phyloP scores from a whole-genome alignment of 2,888 invertebrate genomes.

The Tillus elongatus region DNA sequence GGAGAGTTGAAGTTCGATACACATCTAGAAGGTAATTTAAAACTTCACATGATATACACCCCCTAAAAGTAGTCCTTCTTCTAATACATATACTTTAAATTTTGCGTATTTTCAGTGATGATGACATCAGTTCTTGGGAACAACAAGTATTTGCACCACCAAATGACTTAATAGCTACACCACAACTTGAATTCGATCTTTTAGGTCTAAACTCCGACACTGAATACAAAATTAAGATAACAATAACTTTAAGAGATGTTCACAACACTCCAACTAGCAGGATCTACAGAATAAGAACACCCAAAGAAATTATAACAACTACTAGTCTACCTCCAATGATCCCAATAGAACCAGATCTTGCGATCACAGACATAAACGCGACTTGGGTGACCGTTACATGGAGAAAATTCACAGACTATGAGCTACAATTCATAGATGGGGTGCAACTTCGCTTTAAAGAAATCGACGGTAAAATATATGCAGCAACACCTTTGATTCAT shows the following conservation, averaged over 20 bases:
- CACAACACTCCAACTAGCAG: conserved; percentile 70
- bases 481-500: conserved; percentile 77
- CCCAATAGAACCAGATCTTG: conserved; percentile 63
- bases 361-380: conserved; percentile 65
- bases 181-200: conserved; percentile 76
- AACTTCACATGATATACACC: conserved; percentile 37
- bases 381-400: conserved; percentile 71
- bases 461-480: conserved; percentile 71
- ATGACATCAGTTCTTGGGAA: conserved; percentile 67
- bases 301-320: conserved; percentile 44
- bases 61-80: neutral
- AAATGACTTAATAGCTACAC: conserved; percentile 74
- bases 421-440: conserved; percentile 77
- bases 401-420: conserved; percentile 73
- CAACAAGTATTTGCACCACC: conserved; percentile 81
- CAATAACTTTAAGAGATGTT: conserved; percentile 66
- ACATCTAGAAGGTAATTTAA: conserved; percentile 59
- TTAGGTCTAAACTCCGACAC: conserved; percentile 69
- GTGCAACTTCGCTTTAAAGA: conserved; percentile 80
- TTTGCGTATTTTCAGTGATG: conserved; percentile 32
- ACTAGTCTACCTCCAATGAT: conserved; percentile 52
- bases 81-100: neutral
- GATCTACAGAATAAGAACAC: conserved; percentile 65
- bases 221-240: conserved; percentile 73
- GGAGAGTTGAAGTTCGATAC: conserved; percentile 78